Evolutionary conservation across 2,888 invertebrate species (phyloP).

Genomic region (Melikaiella ostensackeni): DNA sequence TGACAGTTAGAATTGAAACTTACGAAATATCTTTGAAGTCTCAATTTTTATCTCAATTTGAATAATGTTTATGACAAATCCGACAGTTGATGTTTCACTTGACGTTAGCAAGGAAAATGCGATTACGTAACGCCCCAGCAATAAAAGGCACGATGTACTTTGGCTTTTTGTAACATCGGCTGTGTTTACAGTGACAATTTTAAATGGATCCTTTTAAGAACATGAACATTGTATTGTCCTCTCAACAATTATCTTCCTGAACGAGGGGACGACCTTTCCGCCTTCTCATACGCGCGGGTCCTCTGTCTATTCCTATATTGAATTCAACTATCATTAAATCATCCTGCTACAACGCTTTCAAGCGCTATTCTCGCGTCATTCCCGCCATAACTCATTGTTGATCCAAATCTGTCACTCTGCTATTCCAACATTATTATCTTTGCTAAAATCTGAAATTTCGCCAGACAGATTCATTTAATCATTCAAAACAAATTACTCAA

Average conservation of each 20-base stretch:
- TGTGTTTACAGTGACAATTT: constrained; percentile 16
- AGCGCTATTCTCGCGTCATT: constrained; percentile 25
- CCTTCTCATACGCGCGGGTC: constrained; percentile 16
- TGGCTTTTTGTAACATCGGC: constrained; percentile 4
- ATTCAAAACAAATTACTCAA: constrained; percentile 1
- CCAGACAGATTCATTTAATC: neutral
- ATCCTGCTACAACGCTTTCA: constrained; percentile 31
- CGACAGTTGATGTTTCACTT: constrained; percentile 31
- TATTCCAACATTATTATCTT: constrained; percentile 24
- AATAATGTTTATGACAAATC: constrained; percentile 23
- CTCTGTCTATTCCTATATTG: constrained; percentile 35
- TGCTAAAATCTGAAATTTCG: constrained; percentile 19
- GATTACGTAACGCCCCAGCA: constrained; percentile 21
- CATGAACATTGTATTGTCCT: constrained; percentile 27
- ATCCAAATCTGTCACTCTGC: constrained; percentile 37
- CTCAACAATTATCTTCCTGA: constrained; percentile 30
- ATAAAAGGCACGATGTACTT: constrained; percentile 10
- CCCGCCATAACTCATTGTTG: constrained; percentile 38
- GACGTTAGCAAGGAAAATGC: constrained; percentile 20
- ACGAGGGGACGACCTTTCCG: constrained; percentile 35
- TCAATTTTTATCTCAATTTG: constrained; percentile 1
- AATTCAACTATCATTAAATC: constrained; percentile 38
- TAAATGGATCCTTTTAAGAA: constrained; percentile 32
- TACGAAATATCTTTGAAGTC: neutral
- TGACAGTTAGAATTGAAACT: neutral